Base-by-base conservation (phyloP, 2,113 vertebrate genomes). In the Rhizomys pruinosus region DNA sequence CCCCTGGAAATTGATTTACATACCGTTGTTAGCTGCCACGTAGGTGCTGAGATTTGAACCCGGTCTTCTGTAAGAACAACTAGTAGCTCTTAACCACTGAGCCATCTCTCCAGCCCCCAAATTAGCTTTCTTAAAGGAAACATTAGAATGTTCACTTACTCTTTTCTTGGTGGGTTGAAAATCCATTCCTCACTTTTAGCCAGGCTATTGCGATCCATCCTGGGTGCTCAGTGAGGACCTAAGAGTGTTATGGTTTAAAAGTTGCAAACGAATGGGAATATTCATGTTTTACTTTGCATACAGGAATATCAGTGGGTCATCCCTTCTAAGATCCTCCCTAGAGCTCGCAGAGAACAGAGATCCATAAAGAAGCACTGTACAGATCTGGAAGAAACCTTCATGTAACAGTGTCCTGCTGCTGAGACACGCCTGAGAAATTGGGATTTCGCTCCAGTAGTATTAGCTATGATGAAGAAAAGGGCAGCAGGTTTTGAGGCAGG, bases 121-220 rank as follows among this genome's bases (percentile, higher is more conserved):
- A n/a, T n/a, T n/a, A n/a, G n/a, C n/a, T n/a, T n/a, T n/a, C n/a
- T 59, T 84, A 68, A 74, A 76, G 90, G 78, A 94, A 96, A 89
- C 59, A 73, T 34, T 47, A 78, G 68, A 57, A 68, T 12, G 3
- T 72, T 92, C 55, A 85, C 73, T 82, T 81, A 80, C 34, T 73
- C 42, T 87, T 91, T 95, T 89, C 69, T 52, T 59, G 27, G 27
- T 32, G 52, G 91, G 97, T 71, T 94, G 77, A 90, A 90, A 80
- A 91, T 59, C 86, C 72, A 96, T 89, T 91, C 89, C 76, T 87
- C 84, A 80, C 23, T 92, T 74, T 90, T 68, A 73, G 12, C 25
- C 90, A 79, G 66, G 69, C 39, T 91, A 9, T 74, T 94, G 84
- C 87, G 71, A 34, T 22, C 47, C 63, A 73, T 25, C 44, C 39